Evolutionary conservation across 2,888 invertebrate species (phyloP).

Genomic region (Drosophila leonis): DNA sequence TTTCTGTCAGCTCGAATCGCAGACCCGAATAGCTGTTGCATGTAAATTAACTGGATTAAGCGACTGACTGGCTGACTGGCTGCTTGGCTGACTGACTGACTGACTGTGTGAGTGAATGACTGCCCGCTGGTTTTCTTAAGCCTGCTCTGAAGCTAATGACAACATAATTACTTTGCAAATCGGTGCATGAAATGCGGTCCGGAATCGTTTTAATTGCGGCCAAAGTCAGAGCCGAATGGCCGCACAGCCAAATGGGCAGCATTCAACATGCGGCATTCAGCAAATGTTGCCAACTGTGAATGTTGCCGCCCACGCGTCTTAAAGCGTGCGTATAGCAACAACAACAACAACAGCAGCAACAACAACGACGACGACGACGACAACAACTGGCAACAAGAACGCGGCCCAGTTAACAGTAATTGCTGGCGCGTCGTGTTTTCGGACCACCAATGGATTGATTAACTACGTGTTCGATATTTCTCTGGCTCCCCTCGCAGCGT

Average conservation of each 20-base stretch:
- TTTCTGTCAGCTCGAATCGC: slow-evolving; percentile 15
- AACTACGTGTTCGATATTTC: slow-evolving; percentile 79
- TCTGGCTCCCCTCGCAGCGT: neutral
- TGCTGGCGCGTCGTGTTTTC: slow-evolving; percentile 76
- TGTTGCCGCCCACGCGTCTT: slow-evolving; percentile 70
- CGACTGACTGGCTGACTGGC: slow-evolving; percentile 18
- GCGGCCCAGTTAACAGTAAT: slow-evolving; percentile 77
- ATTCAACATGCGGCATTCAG: slow-evolving; percentile 33
- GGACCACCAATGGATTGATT: slow-evolving; percentile 79
- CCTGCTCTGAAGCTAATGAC: slow-evolving; percentile 63
- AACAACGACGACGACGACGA: slow-evolving; percentile 13
- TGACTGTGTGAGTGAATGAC: slow-evolving; percentile 20
- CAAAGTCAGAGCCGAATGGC: slow-evolving; percentile 14
- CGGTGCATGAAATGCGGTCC: slow-evolving; percentile 55
- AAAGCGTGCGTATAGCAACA: slow-evolving; percentile 53
- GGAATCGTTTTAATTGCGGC: slow-evolving; percentile 69
- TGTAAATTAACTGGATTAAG: slow-evolving; percentile 27
- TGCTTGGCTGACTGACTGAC: slow-evolving; percentile 13
- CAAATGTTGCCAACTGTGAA: slow-evolving; percentile 72
- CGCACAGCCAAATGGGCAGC: slow-evolving; percentile 6
- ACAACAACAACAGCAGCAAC: slow-evolving; percentile 28
- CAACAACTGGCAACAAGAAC: slow-evolving; percentile 36
- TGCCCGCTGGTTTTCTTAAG: slow-evolving; percentile 26
- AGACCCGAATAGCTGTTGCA: slow-evolving; percentile 5
- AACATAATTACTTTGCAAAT: slow-evolving; percentile 75